These are phyloP conservation scores for Leptinotarsa juncta DNA, from an alignment of 2,888 invertebrate genomes.

Conservation along the genomic window DNA sequence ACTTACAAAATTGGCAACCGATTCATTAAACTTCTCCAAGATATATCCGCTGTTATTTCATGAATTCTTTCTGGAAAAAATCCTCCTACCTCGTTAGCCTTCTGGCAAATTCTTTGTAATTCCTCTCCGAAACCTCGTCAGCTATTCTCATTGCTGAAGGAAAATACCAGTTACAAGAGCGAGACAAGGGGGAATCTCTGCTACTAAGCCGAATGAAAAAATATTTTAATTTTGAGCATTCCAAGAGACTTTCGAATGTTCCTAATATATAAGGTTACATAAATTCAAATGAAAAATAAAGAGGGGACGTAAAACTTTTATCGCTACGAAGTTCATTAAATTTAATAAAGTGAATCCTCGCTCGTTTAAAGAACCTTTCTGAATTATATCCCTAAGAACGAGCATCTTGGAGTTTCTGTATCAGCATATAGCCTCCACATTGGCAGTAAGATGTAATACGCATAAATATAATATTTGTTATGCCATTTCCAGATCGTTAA, in stretches of 20 bases:
- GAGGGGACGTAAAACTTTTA: constrained; percentile 41
- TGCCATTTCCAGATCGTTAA: too few species aligned
- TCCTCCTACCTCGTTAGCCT: not conserved
- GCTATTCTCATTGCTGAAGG: not conserved
- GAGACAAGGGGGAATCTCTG: constrained; percentile 30
- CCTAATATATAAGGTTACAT: constrained; percentile 37
- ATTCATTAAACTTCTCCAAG: not conserved
- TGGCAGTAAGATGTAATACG: too few species aligned
- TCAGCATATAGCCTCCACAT: not conserved
- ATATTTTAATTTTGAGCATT: constrained; percentile 39
- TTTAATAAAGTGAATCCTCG: constrained; percentile 50
- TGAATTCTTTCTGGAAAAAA: not conserved
- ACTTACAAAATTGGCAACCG: not conserved
- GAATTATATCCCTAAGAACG: constrained; percentile 36
- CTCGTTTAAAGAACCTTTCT: constrained; percentile 36
- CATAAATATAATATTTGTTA: too few species aligned
- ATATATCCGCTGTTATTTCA: not conserved
- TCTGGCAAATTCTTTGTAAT: constrained; percentile 5
- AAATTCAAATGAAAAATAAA: constrained; percentile 45
- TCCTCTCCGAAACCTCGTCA: not conserved
- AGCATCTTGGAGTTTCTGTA: not conserved
- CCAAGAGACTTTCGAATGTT: constrained; percentile 29
- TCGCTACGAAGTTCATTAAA: constrained; percentile 50
- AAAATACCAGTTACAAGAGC: constrained; percentile 12
- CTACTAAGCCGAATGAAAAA: constrained; percentile 26